Conservation (phyloP, 2,113 vertebrate species). For the Oncorhynchus mykiss region DNA sequence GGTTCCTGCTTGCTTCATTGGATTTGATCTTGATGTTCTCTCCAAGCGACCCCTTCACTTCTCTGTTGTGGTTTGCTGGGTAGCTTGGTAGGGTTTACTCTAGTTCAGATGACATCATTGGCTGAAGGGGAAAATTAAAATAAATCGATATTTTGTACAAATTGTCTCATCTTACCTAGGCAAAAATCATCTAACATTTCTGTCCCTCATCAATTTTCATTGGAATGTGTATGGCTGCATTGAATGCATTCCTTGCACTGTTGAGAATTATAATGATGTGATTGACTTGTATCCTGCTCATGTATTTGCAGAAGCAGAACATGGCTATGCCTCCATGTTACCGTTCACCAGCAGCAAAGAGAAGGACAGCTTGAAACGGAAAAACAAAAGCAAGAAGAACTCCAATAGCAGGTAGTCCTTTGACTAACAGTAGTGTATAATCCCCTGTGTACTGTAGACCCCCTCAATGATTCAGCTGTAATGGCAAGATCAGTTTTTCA, state of each 20-base stretch:
- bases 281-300: slow-evolving; percentile 50
- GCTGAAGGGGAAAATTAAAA: slow-evolving; percentile 37
- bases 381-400: slow-evolving; percentile 88
- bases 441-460: background rate
- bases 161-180: background rate
- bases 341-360: slow-evolving; percentile 85
- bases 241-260: slow-evolving; percentile 30
- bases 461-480: slow-evolving; percentile 8
- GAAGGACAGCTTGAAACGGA: slow-evolving; percentile 83
- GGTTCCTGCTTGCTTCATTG: background rate
- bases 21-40: background rate
- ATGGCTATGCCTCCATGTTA: slow-evolving; percentile 92
- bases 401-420: slow-evolving; percentile 82
- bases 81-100: slow-evolving; percentile 75
- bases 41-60: slow-evolving; percentile 48
- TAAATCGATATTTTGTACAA: background rate
- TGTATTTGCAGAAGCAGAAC: slow-evolving; percentile 87
- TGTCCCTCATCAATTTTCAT: background rate
- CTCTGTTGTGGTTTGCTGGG: slow-evolving; percentile 74
- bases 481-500: background rate
- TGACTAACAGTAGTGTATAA: slow-evolving; percentile 2
- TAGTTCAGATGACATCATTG: slow-evolving; percentile 84
- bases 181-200: background rate
- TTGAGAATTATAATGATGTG: slow-evolving; percentile 11
- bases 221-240: background rate